Evolutionary conservation across 2,797 vertebrate genomes (phyloP).

Genomic region (Sebastes taczanowskii): DNA sequence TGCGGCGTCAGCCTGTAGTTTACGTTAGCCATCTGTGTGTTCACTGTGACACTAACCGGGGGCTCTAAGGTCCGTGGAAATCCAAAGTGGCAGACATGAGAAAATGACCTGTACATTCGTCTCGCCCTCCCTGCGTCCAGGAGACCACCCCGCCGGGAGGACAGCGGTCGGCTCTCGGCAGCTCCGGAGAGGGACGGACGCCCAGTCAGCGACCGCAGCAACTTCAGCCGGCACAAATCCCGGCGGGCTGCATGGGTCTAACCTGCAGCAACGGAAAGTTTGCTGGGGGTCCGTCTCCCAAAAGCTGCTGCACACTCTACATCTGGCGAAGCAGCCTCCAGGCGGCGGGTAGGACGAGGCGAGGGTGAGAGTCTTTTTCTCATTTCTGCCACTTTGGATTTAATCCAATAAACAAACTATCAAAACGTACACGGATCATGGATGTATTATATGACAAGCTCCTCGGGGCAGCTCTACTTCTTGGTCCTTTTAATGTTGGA

Average conservation of each 20-base stretch:
- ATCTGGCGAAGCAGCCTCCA: not conserved
- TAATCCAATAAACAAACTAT: not conserved
- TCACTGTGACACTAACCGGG: no score
- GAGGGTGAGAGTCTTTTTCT: not conserved
- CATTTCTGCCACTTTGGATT: not conserved
- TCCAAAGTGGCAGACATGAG: no score
- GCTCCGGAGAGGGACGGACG: no score
- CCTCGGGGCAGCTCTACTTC: not conserved
- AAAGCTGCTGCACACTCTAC: not conserved
- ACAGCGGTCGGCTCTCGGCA: no score
- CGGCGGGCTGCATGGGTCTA: not conserved
- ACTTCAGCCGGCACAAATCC: no score
- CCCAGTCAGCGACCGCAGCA: no score
- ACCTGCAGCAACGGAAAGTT: not conserved
- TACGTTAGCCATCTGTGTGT: no score
- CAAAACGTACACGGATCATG: not conserved
- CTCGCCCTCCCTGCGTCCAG: fast-evolving
- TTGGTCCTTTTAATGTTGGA: not conserved
- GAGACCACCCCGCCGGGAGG: fast-evolving
- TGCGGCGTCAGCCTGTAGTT: no score
- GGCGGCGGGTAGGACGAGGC: no score
- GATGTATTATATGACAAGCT: not conserved
- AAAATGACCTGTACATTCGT: no score
- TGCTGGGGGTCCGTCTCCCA: not conserved
- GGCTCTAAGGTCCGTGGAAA: no score